Percentiles rank a stretch among this genome's conserved stretches.
These are phyloP conservation scores for Pan troglodytes DNA, from an alignment of 2,113 vertebrate genomes.

Conservation along the genomic window NHGRI_mPanTro3-v2.1_pri NC_072412.2:54108501-54109000, in stretches of 20 bases:
- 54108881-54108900: not conserved
- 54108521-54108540: not conserved
- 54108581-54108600: not conserved
- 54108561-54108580: constrained; percentile 3
- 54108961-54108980: not conserved
- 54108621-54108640: not conserved
- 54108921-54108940: not conserved
- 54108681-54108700: not conserved
- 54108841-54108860: not conserved
- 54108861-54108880: not conserved
- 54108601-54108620: not conserved
- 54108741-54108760: not conserved
- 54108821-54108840: not conserved
- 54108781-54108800: no score
- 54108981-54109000: not conserved
- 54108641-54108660: not conserved
- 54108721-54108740: not conserved
- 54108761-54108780: not conserved
- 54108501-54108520: not conserved
- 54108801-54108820: not conserved
- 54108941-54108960: not conserved
- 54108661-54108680: not conserved
- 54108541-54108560: not conserved
- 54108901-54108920: not conserved
- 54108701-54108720: not conserved